Base-by-base conservation (phyloP, 1,140 invertebrate genomes). In the Aleiodes sp. region DNA sequence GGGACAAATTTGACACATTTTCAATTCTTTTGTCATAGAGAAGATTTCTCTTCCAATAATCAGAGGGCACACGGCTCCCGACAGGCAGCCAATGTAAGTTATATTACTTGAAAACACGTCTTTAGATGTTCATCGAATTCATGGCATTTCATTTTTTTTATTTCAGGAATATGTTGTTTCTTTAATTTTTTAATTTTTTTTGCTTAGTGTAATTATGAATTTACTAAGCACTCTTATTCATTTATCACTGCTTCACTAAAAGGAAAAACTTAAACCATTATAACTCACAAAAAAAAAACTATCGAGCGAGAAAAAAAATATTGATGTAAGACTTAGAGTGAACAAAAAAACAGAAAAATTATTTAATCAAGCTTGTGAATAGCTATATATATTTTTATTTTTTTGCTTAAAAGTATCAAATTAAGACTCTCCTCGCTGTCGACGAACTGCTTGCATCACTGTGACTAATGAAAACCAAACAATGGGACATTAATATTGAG, bases 21-120 rank as follows among this genome's bases (percentile, higher is more conserved):
- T 64, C 56, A 46, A 56, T 70, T 61, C 82, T 82, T 80, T 81
- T 76, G 82, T 82, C 77, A 79, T 83, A 82, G 81, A 83, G 75
- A 80, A 82, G 72, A 81, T 81, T 77, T 83, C 76, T 80, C 75
- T 82, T 78, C 76, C 79, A 72, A 70, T 82, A 80, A 78, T 82
- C 80, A 82, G 75, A 74, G 75, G 73, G 65, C 76, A 62, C 71
- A 77, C 75, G 82, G 71, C 72, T 75, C 76, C n/a, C 81, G 80
- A 81, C 78, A 79, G 74, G 73, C 75, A 76, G 70, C 73, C 75
- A 72, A 82, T 76, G 82, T 83, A 83, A 82, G 82, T 83, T 79
- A 70, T 75, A 80, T 70, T 70, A 59, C 4, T 31, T n/a, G n/a
- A 59, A 56, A 14, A 33, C 14, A 59, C 4, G 56, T 59, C 76